Percentiles rank a stretch among this genome's conserved stretches.
Conservation (phyloP, 1,140 invertebrate genomes). For the Heterodera carotae region DNA sequence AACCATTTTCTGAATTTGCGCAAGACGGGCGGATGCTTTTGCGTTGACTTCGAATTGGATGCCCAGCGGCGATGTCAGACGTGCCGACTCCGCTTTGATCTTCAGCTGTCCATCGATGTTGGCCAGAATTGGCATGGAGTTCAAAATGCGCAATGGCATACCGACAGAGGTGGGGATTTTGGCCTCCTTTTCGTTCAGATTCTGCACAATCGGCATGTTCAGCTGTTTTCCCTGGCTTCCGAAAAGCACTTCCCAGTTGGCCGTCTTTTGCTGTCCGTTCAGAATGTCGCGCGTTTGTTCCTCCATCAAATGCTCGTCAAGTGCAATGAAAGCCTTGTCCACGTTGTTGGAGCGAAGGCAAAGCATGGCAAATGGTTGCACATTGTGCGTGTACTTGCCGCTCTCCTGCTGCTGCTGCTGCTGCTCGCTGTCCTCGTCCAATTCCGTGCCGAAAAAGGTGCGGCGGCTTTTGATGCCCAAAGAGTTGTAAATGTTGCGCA, state of each 20-base stretch:
- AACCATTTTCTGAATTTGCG: conserved; percentile 32
- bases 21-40: conserved; percentile 1
- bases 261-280: conserved; percentile 37
- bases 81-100: conserved; percentile 8
- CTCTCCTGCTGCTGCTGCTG: no score
- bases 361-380: conserved; percentile 51
- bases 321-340: conserved; percentile 42
- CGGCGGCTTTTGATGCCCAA: conserved; percentile 46
- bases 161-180: conserved; percentile 42
- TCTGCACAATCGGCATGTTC: conserved; percentile 14
- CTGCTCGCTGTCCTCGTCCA: conserved; percentile 23
- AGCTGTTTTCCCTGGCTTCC: conserved; percentile 7
- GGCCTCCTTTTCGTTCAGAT: conserved; percentile 43
- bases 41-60: conserved; percentile 26
- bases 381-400: not conserved
- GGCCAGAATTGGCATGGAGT: conserved; percentile 31
- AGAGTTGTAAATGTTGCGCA: conserved; percentile 27
- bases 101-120: conserved; percentile 18
- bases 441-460: not conserved
- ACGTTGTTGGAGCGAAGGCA: conserved; percentile 42
- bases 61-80: not conserved
- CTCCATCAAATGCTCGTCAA: conserved; percentile 33
- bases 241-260: not conserved
- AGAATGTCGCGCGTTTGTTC: conserved; percentile 31
- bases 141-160: conserved; percentile 35